A percentile compares a stretch with the other conserved stretches of the same genome.
These are phyloP conservation scores for Arctocebus calabarensis DNA, from an alignment of 2,797 vertebrate species.

Conservation along the genomic window DNA sequence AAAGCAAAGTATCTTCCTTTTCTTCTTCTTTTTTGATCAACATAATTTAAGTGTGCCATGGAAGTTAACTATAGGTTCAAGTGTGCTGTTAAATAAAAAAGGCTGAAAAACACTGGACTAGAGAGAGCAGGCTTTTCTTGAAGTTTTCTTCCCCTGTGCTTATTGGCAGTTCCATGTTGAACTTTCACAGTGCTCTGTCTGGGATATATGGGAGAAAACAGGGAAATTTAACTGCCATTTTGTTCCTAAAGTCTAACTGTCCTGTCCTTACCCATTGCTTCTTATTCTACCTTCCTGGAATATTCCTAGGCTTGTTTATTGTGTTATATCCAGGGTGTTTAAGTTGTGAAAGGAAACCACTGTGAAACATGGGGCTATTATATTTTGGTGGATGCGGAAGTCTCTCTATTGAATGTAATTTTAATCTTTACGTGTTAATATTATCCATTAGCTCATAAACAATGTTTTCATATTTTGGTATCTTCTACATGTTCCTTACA, in stretches of 20 bases:
- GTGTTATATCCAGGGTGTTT: background rate
- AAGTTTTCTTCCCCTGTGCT: background rate
- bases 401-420: background rate
- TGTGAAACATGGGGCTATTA: background rate
- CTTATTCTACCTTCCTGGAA: background rate
- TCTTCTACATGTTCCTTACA: background rate
- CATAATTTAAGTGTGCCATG: too few species aligned
- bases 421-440: slow-evolving; percentile 13
- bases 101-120: background rate
- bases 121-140: background rate
- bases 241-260: background rate
- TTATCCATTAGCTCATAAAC: background rate
- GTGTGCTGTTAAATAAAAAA: too few species aligned
- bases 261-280: background rate
- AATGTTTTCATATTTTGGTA: background rate
- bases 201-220: background rate
- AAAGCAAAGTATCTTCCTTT: too few species aligned
- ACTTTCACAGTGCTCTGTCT: background rate
- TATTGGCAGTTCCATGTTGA: background rate
- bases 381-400: background rate
- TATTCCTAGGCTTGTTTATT: background rate
- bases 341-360: background rate
- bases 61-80: too few species aligned
- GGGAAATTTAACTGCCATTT: background rate
- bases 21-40: too few species aligned